phyloP scores from a whole-genome alignment of 2,113 vertebrate genomes.

The Tragulus kanchil region DNA sequence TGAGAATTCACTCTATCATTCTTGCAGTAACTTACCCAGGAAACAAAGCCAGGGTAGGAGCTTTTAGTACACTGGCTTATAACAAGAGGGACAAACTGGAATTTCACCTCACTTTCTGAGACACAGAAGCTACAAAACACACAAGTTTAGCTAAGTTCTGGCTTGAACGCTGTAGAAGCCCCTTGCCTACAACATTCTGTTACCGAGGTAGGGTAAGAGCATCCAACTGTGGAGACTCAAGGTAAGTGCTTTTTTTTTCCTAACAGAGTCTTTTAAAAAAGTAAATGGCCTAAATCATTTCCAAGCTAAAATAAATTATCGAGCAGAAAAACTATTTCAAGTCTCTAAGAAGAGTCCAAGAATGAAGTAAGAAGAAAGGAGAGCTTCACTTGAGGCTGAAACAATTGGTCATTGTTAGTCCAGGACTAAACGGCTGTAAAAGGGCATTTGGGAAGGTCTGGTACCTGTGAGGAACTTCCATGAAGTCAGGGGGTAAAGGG shows the following conservation, averaged over 20 bases:
- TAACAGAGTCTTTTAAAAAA: background rate
- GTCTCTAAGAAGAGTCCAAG: background rate
- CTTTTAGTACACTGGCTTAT: background rate
- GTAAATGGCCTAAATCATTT: background rate
- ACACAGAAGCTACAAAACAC: background rate
- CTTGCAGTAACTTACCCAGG: background rate
- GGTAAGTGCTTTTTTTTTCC: background rate
- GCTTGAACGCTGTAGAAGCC: background rate
- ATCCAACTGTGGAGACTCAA: background rate
- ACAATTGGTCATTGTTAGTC: background rate
- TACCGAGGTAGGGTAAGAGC: background rate
- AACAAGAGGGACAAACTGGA: background rate
- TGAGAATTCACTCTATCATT: background rate
- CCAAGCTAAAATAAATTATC: background rate
- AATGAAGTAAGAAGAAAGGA: background rate
- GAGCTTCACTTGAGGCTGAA: background rate
- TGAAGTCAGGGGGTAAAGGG: background rate
- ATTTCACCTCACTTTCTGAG: background rate
- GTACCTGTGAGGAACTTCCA: background rate
- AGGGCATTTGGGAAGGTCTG: background rate
- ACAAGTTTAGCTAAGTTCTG: background rate
- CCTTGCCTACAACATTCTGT: background rate
- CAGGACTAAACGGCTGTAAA: background rate
- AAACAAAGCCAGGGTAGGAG: background rate
- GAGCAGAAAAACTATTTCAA: slow-evolving; percentile 29